These are phyloP conservation scores for Drosophila mauritiana DNA, from an alignment of 1,140 invertebrate genomes.

Conservation along the genomic window DNA sequence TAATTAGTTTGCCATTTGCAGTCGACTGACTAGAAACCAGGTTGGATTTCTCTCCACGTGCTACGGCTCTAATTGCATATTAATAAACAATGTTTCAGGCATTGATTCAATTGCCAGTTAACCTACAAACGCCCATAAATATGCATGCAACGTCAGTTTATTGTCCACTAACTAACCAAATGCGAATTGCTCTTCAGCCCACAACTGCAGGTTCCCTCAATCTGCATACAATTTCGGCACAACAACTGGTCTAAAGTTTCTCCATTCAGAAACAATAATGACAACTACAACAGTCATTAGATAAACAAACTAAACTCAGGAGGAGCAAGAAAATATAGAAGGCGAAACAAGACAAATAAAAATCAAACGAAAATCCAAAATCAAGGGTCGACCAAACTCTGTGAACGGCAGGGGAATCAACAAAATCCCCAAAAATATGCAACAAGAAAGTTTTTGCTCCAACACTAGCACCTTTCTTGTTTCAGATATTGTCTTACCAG, in stretches of 20 bases:
- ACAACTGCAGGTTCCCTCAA: constrained; percentile 20
- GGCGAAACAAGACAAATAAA: constrained; percentile 22
- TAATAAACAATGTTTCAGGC: constrained; percentile 47
- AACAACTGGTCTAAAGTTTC: constrained; percentile 20
- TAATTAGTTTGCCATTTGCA: constrained; percentile 46
- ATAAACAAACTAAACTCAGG: constrained; percentile 8
- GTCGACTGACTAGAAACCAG: constrained; percentile 17
- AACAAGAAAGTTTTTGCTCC: constrained; percentile 5
- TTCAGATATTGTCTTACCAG: constrained; percentile 31
- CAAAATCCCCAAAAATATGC: constrained; percentile 23
- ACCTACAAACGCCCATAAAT: constrained; percentile 22
- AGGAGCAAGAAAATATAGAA: neutral
- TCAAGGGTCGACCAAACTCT: constrained; percentile 20
- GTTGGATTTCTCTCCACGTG: constrained; percentile 13
- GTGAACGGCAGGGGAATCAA: constrained; percentile 14
- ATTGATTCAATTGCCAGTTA: constrained; percentile 48
- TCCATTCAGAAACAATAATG: constrained; percentile 23
- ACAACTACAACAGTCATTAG: constrained; percentile 29
- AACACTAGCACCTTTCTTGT: neutral
- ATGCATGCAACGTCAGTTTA: constrained; percentile 14
- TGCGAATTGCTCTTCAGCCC: constrained; percentile 6
- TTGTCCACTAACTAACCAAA: constrained; percentile 34
- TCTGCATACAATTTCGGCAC: constrained; percentile 31
- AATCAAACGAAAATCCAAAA: constrained; percentile 40
- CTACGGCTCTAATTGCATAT: constrained; percentile 35